Conservation (phyloP, 2,113 vertebrate genomes). For the Psammodynastes pulverulentus region DNA sequence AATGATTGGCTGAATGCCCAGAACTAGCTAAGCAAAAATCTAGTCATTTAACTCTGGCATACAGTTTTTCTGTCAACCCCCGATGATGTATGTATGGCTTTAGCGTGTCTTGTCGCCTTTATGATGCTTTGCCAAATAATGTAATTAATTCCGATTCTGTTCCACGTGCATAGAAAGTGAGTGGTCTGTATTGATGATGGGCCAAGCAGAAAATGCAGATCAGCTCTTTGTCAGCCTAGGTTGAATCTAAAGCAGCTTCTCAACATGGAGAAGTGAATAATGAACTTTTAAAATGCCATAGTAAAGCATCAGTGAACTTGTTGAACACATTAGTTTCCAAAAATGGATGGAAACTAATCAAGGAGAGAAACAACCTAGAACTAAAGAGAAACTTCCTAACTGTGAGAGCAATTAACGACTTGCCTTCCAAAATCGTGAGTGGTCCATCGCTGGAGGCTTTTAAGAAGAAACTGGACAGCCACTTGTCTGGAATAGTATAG, state of each 20-base stretch:
- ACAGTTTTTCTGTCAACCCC: constrained; percentile 54
- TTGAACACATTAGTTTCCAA: not conserved
- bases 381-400: not conserved
- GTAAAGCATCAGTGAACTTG: not conserved
- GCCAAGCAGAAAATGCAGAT: not conserved
- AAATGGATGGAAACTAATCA: not conserved
- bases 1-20: constrained; percentile 59
- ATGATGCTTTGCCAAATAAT: constrained; percentile 49
- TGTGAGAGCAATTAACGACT: not conserved
- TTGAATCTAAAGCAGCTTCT: not conserved
- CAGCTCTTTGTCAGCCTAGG: not conserved
- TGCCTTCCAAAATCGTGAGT: not conserved
- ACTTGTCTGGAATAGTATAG: not conserved
- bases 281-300: not conserved
- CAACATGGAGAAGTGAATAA: not conserved
- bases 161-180: constrained; percentile 11
- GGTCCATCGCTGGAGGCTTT: not conserved
- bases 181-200: not conserved
- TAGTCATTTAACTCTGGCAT: constrained; percentile 57
- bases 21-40: constrained; percentile 56
- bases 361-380: not conserved
- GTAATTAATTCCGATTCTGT: constrained; percentile 55
- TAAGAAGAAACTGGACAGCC: not conserved
- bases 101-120: constrained; percentile 44
- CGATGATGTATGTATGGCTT: constrained; percentile 52